A percentile compares a stretch with the other conserved stretches of the same genome.
Conservation (phyloP, 1,140 invertebrate species). For the Druon quercuslanigerum region DNA sequence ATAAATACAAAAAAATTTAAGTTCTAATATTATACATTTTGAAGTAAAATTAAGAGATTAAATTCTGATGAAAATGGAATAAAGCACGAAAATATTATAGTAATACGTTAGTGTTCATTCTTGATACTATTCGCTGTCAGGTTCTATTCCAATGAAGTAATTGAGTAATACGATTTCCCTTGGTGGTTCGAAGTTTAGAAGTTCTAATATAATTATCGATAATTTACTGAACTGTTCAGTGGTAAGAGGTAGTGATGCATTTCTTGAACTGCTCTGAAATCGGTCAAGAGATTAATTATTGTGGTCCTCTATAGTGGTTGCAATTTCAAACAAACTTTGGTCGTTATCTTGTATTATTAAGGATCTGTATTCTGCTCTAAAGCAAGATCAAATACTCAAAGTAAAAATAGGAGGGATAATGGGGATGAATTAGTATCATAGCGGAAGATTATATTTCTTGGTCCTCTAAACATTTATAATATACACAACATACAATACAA, state of each 20-base stretch:
- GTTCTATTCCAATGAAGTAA: background rate
- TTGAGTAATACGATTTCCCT: background rate
- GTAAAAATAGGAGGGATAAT: slow-evolving; percentile 23
- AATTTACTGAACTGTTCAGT: slow-evolving; percentile 16
- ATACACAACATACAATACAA: slow-evolving; percentile 63
- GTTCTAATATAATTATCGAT: slow-evolving; percentile 16
- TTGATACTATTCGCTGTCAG: too few species aligned
- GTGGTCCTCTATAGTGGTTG: slow-evolving; percentile 8
- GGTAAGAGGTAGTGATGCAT: background rate
- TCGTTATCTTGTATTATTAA: slow-evolving; percentile 14
- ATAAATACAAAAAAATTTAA: too few species aligned
- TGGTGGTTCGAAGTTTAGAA: background rate
- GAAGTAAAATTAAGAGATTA: too few species aligned
- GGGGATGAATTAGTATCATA: slow-evolving; percentile 41
- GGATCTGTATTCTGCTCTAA: background rate
- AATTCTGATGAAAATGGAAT: too few species aligned
- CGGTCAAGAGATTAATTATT: slow-evolving; percentile 26
- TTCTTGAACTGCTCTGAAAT: slow-evolving; percentile 27
- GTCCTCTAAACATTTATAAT: slow-evolving; percentile 71
- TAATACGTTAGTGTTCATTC: too few species aligned
- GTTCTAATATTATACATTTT: too few species aligned
- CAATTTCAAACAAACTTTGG: slow-evolving; percentile 27
- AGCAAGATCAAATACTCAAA: background rate
- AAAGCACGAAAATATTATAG: too few species aligned
- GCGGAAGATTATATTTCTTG: slow-evolving; percentile 64